phyloP scores from a whole-genome alignment of 2,113 vertebrate genomes.

The Thomomys bottae region DNA sequence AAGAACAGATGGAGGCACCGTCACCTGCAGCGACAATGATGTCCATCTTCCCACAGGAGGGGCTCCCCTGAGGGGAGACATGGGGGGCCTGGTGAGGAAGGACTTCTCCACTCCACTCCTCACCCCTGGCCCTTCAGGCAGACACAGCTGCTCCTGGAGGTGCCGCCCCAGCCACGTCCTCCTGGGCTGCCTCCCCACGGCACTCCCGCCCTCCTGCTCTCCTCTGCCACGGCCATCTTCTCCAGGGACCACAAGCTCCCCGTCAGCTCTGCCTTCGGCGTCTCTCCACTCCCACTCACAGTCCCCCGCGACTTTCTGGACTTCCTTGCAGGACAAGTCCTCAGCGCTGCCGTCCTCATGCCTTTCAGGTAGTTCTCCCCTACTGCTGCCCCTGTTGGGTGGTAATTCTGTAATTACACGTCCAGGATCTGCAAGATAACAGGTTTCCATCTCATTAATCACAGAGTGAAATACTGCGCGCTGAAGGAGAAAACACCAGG shows the following conservation, averaged over 20 bases:
- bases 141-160: not conserved
- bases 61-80: not conserved
- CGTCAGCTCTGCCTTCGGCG: not conserved
- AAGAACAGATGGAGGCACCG: not conserved
- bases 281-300: not conserved
- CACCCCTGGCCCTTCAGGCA: not conserved
- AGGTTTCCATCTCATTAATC: not conserved
- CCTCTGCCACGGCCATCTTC: not conserved
- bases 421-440: constrained; percentile 30
- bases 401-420: not conserved
- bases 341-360: not conserved
- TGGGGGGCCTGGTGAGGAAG: not conserved
- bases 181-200: not conserved
- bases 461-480: not conserved
- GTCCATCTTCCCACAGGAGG: not conserved
- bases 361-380: not conserved
- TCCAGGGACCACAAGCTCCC: not conserved
- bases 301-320: not conserved
- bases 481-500: not conserved
- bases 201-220: not conserved
- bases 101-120: not conserved
- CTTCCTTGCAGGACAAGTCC: not conserved
- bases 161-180: not conserved
- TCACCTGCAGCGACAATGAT: not conserved
- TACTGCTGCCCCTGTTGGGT: not conserved